These are phyloP conservation scores for Trichonephila clavipes DNA, from an alignment of 1,140 invertebrate genomes.

Conservation along the genomic window DNA sequence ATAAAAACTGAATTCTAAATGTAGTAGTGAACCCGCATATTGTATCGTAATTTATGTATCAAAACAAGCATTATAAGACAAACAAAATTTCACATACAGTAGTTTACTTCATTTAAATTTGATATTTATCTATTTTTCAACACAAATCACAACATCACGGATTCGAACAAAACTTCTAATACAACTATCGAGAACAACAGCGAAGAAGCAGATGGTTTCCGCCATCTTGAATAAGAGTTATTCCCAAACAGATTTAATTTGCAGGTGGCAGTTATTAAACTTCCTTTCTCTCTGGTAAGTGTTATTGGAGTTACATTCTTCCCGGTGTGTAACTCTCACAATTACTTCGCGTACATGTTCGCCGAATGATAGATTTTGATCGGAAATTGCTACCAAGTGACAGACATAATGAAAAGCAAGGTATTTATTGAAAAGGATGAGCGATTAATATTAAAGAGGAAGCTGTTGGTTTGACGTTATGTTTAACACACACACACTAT, in stretches of 20 bases:
- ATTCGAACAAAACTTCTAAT: not conserved
- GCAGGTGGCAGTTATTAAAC: conserved; percentile 1
- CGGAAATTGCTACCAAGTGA: not conserved
- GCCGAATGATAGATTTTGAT: not conserved
- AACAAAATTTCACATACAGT: too few relatives aligned
- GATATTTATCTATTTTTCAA: not conserved
- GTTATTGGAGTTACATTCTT: not conserved
- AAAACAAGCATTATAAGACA: too few relatives aligned
- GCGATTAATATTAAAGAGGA: not conserved
- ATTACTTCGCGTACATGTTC: not conserved
- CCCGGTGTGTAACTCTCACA: not conserved
- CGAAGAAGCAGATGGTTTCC: too few relatives aligned
- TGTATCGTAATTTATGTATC: too few relatives aligned
- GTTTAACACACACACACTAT: not conserved
- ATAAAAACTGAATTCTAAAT: too few relatives aligned
- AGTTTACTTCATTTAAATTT: not conserved
- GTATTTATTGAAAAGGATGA: not conserved
- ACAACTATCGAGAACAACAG: too few relatives aligned
- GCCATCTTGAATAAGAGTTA: too few relatives aligned
- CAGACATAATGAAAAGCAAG: not conserved
- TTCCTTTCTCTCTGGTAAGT: not conserved
- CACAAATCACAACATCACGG: not conserved
- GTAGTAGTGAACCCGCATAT: too few relatives aligned
- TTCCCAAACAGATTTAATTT: not conserved
- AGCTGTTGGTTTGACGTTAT: not conserved